phyloP scores from a whole-genome alignment of 2,797 vertebrate species.

The Smutsia temminckii region DNA sequence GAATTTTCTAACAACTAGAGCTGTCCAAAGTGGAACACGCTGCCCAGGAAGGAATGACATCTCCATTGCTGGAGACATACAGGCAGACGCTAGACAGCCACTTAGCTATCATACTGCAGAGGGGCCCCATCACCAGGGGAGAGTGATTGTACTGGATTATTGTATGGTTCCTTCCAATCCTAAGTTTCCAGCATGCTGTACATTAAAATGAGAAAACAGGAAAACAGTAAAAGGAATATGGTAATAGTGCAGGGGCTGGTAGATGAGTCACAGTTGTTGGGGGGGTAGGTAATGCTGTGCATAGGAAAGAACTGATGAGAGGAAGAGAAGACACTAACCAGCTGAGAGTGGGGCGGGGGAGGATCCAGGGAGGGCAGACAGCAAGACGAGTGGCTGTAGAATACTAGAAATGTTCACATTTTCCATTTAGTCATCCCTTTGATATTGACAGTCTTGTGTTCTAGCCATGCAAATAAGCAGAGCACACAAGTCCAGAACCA shows the following conservation, averaged over 20 bases:
- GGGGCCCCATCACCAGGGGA: neutral
- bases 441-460: slow-evolving; percentile 17
- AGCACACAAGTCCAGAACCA: slow-evolving; percentile 23
- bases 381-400: neutral
- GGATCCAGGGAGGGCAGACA: neutral
- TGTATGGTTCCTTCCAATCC: slow-evolving; percentile 15
- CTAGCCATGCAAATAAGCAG: slow-evolving; percentile 55
- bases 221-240: slow-evolving; percentile 19
- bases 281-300: neutral
- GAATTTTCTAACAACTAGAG: slow-evolving; percentile 36
- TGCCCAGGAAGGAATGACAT: slow-evolving; percentile 26
- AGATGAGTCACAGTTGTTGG: slow-evolving; percentile 56
- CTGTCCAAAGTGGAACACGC: slow-evolving; percentile 4
- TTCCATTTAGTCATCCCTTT: slow-evolving; percentile 47
- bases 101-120: neutral
- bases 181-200: slow-evolving; percentile 26
- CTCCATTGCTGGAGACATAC: slow-evolving; percentile 38
- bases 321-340: slow-evolving; percentile 46
- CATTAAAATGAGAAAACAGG: slow-evolving; percentile 24
- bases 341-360: neutral
- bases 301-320: slow-evolving; percentile 43
- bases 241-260: neutral
- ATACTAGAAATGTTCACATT: slow-evolving; percentile 45
- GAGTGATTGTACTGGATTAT: neutral
- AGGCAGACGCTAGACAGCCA: neutral